These are phyloP conservation scores for Papilio polyxenes DNA, from an alignment of 1,140 invertebrate species.

Conservation along the genomic window DNA sequence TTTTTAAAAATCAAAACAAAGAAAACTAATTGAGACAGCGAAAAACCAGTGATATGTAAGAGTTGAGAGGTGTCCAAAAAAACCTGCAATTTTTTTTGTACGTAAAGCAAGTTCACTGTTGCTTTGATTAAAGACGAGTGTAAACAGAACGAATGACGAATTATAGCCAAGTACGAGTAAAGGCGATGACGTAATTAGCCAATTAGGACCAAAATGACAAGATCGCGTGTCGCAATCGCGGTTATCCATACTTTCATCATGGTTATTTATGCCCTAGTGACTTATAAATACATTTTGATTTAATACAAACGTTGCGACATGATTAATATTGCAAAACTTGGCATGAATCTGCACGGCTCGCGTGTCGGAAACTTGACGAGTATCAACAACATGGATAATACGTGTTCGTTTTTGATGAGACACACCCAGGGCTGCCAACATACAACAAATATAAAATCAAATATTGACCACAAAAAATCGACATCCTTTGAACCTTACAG, in stretches of 20 bases:
- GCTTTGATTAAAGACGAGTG: background rate
- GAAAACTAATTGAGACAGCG: background rate
- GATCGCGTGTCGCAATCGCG: no score
- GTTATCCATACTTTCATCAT: background rate
- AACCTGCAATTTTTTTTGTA: no score
- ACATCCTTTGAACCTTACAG: background rate
- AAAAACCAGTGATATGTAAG: background rate
- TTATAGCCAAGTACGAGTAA: background rate
- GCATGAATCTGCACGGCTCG: background rate
- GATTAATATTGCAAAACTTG: conserved; percentile 26
- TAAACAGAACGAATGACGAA: background rate
- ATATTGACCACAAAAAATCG: background rate
- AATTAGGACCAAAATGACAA: background rate
- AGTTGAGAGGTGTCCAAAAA: no score
- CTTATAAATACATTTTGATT: conserved; percentile 23
- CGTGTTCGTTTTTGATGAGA: conserved; percentile 11
- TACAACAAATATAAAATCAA: no score
- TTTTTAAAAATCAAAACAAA: no score
- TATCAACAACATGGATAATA: background rate
- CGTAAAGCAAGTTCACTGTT: background rate
- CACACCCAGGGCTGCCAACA: background rate
- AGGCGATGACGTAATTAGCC: background rate
- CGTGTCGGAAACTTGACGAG: conserved; percentile 3
- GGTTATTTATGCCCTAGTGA: background rate
- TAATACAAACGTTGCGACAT: background rate